Conservation (phyloP, 2,113 vertebrate genomes). For the Nerophis lumbriciformis region DNA sequence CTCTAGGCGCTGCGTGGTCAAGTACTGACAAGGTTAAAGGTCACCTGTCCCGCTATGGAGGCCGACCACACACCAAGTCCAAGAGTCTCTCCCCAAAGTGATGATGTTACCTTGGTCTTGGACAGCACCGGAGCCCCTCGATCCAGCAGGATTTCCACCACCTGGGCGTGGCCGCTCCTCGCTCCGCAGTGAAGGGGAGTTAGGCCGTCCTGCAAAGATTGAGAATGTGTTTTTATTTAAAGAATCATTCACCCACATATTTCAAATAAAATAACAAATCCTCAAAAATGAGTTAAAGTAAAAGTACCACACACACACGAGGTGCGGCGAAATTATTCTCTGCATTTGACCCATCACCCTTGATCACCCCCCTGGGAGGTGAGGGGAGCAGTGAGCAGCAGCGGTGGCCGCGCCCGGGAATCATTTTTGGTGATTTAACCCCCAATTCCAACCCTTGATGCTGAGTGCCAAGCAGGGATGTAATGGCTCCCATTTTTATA, state of each 20-base stretch:
- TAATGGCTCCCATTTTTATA: too few species aligned
- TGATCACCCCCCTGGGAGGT: too few species aligned
- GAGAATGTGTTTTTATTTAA: not conserved
- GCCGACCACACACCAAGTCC: not conserved
- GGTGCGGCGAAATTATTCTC: too few species aligned
- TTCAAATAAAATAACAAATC: too few species aligned
- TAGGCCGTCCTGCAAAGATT: conserved; percentile 81
- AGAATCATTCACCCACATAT: not conserved
- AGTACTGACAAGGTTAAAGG: conserved; percentile 2
- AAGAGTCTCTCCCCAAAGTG: conserved; percentile 1
- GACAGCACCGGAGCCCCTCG: conserved; percentile 93
- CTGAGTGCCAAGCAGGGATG: too few species aligned
- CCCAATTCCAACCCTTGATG: too few species aligned
- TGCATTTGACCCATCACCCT: too few species aligned
- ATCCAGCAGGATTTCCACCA: conserved; percentile 94
- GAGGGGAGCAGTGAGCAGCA: too few species aligned
- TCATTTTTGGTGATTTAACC: too few species aligned
- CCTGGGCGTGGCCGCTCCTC: conserved; percentile 92
- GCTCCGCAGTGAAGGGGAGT: conserved; percentile 95
- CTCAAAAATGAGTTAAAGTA: too few species aligned
- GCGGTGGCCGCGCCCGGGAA: too few species aligned
- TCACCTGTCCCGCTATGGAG: not conserved
- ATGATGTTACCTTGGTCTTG: conserved; percentile 89
- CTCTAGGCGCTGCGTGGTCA: conserved; percentile 35
- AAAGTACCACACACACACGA: too few species aligned